phyloP scores from a whole-genome alignment of 64 coral and sea anemone genomes.

The Cladopsammia gracilis region DNA sequence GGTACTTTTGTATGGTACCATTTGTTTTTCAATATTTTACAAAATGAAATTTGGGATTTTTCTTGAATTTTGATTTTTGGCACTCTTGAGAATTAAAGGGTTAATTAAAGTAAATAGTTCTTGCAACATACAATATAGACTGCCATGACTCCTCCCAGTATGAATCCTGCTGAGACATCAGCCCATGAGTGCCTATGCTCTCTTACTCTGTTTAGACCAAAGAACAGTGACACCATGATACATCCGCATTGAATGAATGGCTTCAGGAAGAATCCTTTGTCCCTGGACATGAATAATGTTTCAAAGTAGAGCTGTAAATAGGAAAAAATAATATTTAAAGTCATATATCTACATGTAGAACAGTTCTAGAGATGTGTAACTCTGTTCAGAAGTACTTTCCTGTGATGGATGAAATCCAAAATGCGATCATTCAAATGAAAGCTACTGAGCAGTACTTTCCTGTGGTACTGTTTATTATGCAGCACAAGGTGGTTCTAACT shows the following conservation, averaged over 20 bases:
- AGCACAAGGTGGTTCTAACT: no score
- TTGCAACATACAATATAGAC: constrained; percentile 30
- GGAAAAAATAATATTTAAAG: neutral
- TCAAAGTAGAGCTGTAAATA: constrained; percentile 32
- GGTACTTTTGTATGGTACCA: no score
- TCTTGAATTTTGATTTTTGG: neutral
- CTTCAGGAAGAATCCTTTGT: constrained; percentile 16
- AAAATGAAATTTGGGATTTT: neutral
- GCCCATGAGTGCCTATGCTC: constrained; percentile 54
- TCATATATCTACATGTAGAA: no score
- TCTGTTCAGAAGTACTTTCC: no score
- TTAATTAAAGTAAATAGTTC: neutral
- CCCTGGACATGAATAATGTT: neutral
- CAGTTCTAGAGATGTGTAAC: no score
- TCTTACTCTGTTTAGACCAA: constrained; percentile 43
- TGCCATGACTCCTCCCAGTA: constrained; percentile 31
- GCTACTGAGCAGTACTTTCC: no score
- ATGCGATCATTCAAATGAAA: no score
- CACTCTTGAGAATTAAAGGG: neutral
- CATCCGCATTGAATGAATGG: constrained; percentile 37
- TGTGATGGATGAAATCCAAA: no score
- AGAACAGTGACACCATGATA: constrained; percentile 7
- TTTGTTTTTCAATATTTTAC: no score
- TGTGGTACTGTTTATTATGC: no score
- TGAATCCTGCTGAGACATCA: constrained; percentile 45